Base-by-base conservation (phyloP, 2,888 invertebrate genomes). In the Tipula confusa region DNA sequence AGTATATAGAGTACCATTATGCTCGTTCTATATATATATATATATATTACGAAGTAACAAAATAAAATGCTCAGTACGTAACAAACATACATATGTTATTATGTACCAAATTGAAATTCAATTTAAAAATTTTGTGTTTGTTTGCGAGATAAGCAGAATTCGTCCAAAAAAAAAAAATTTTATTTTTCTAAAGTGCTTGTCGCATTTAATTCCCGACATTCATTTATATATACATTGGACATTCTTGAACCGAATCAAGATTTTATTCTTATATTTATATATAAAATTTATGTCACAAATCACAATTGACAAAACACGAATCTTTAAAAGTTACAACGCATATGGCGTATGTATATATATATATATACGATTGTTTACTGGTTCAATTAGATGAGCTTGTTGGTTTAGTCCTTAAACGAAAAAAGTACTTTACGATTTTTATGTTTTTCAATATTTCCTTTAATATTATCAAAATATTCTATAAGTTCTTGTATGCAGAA, bases 81-180 rank as follows among this genome's bases (percentile, higher is more conserved):
- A 64, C 64, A 64, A 64, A 24, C 64, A 64, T 64, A 64, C 64
- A 64, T 64, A 64, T 64, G 64, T 64, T 64, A 64, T 64, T 64
- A 64, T 64, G 64, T 64, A 9, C 64, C 24, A 24, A 64, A 64
- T 64, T 64, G 64, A 64, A 64, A 64, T 64, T 64, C 64, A 64
- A 64, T 64, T 64, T 64, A 64, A 64, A 64, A 24, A 9, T 64
- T 64, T 64, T 64, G 6, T 64, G 18, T 64, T 64, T 64, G 18
- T 64, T 64, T 64, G 0, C 43, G 43, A 64, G 64, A 64, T 64
- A 64, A 64, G 64, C 64, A 64, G 24, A 9, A 64, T 64, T 64
- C 64, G 43, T 64, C 64, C 64, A 24, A 64, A 64, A 64, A 24
- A 18, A 13, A 13, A 64, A 64, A 64, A 64, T 24, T n/a, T n/a